Evolutionary conservation across 1,140 invertebrate species (phyloP), one percentile per base, ranked within the genome.

Genomic region (Drosophila melanogaster): DNA sequence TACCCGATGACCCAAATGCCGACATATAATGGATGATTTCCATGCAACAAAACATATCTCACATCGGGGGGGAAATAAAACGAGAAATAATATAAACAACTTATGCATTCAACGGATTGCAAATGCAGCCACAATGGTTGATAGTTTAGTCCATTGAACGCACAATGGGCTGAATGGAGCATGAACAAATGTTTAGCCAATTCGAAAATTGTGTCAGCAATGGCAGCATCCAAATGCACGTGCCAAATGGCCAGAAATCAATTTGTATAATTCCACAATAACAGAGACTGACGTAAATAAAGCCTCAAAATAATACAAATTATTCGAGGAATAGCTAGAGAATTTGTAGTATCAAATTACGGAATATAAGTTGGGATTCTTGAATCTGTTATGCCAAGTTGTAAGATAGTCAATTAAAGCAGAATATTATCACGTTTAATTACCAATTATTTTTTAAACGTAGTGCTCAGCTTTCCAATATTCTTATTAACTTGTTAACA

Each of bases 151-250:
- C 54, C 65, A 66, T 74, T 66, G 54, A 76, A 75, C 60, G 51
- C 72, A 75, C 72, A 75, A 75, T 76, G 37, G 59, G 40, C 55
- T 60, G 56, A 37, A 76, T 66, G 44, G 37, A 44, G 50, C 54
- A 59, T 79, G 76, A 44, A 50, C 58, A 66, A 64, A 74, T 59
- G 55, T 58, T 78, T 79, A 79, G 49, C 54, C 49, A 46, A 78
- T 65, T 43, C 30, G 50, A 49, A 66, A 79, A 79, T 79, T 51
- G 77, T 79, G 77, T 79, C 77, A 75, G 78, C 77, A 30, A 43
- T 58, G 64, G 60, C 46, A 44, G 19, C 12, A 66, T 12, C 10
- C 37, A 67, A 60, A 79, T 58, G 22, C 77, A 67, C 46, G 69
- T 73, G 69, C 56, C 60, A 56, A 56, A 30, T 53, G 15, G 14